Evolutionary conservation across 1,140 invertebrate genomes (phyloP), one percentile per base, ranked within the genome.

Genomic region (Drosophila burlai): DNA sequence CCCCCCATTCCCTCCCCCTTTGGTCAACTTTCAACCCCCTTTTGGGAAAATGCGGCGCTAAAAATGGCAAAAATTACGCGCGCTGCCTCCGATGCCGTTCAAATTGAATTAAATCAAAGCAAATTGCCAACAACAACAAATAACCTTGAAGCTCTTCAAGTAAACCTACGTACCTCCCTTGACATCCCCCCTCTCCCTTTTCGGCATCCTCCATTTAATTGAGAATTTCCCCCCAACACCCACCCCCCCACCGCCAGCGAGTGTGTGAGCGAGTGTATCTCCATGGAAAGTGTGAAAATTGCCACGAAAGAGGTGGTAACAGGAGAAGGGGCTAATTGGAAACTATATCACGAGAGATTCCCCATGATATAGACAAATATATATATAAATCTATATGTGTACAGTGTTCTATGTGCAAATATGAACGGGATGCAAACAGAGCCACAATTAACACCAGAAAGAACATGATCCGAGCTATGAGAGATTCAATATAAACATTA

Each of bases 41-140:
- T 50, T 55, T 31, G 38, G 31, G 38, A 8, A 50, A 64, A 38
- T 55, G 45, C 43, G 69, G 69, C 69, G 69, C 69, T 72, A 50
- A 45, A 73, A 73, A 72, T 52, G 69, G 46, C 52, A 72, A 60
- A 73, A 43, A 60, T 60, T 72, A 60, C 69, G 52, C 50, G 36
- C 43, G 45, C 52, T 73, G 52, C 52, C 69, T 49, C 21, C 68
- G 75, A 84, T 61, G 76, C 59, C 58, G 66, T 81, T 79, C 24
- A 89, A 87, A 87, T 87, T 87, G 84, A 87, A 84, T 87, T 87
- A 90, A 90, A 89, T 89, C 85, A 87, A 89, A 84, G 84, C 84
- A 89, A 87, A 84, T 87, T 87, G 84, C 84, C 76, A 87, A 49
- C 46, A 49, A 31, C 63, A 85, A 68, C 74, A 82, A 73, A 80